A percentile compares a stretch with the other conserved stretches of the same genome.
Evolutionary conservation across 1,140 invertebrate genomes (phyloP).

Genomic region (Megalonaias nervosa): DNA sequence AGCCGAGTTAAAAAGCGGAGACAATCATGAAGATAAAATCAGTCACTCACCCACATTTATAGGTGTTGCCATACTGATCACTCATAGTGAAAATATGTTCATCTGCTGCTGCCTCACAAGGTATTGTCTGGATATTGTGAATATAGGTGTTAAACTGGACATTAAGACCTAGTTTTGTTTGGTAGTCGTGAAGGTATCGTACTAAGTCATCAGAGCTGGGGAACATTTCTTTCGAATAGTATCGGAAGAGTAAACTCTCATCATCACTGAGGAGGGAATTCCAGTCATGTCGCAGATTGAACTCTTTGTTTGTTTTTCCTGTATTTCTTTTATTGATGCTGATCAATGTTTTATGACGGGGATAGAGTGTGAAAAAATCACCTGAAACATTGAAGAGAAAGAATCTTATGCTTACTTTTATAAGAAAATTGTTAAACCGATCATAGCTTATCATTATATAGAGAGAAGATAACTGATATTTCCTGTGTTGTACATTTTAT

Average conservation of each 20-base stretch:
- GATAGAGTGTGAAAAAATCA: conserved; percentile 71
- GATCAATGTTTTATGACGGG: conserved; percentile 72
- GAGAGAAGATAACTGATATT: no score
- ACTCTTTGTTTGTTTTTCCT: conserved; percentile 72
- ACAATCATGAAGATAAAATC: not conserved
- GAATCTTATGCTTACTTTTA: not conserved
- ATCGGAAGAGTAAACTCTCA: conserved; percentile 61
- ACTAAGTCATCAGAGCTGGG: conserved; percentile 67
- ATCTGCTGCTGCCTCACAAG: conserved; percentile 31
- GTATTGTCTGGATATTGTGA: conserved; percentile 54
- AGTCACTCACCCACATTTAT: conserved; percentile 65
- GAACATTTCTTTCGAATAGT: conserved; percentile 72
- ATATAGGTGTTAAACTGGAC: conserved; percentile 70
- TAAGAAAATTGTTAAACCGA: no score
- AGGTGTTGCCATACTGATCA: conserved; percentile 65
- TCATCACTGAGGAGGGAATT: conserved; percentile 72
- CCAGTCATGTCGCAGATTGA: conserved; percentile 74
- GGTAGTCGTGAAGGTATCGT: conserved; percentile 70
- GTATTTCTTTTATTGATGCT: conserved; percentile 74
- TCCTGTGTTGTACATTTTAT: no score
- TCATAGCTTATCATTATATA: no score
- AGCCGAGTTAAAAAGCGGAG: no score
- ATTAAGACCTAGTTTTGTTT: conserved; percentile 59
- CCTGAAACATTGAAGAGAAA: conserved; percentile 57
- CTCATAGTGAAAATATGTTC: conserved; percentile 58